Base-by-base conservation (phyloP, 2,888 invertebrate species). In the Fragum fragum region DNA sequence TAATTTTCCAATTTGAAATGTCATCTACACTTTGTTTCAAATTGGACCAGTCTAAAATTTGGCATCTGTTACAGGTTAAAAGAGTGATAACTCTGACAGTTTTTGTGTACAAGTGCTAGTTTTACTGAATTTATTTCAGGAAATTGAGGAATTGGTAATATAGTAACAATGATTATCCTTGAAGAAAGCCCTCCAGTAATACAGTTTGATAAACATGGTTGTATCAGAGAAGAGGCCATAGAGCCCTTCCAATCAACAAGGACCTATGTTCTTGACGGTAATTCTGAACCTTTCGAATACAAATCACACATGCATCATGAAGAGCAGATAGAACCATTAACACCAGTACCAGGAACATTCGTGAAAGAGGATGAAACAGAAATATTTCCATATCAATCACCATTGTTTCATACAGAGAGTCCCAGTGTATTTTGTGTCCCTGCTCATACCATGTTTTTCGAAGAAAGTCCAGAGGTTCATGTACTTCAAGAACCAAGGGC, bases 221-320 rank as follows among this genome's bases (percentile, higher is more conserved):
- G 66, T 66, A 66, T 66, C 0, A n/a, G n/a, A 29, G 42, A 66
- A 9, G 66, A 66, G 18, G 36, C 6, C 32, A 28, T 36, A 1
- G 42, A 16, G 18, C 32, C n/a, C 32, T 66, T 66, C 42, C 66
- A 42, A 23, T 66, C 66, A 0, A 23, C 66, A 9, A 66, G 23
- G 23, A 66, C 66, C 1, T 66, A 32, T 18, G 7, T 39, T 9
- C 6, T 23, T 1, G 42, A 66, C 7, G 66, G 42, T 42, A 23
- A 66, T 21, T 66, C 66, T 6, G 66, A 66, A 66, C 66, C 66
- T 2, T 66, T 39, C n/a, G 42, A 66, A 42, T 66, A 66, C 21
- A 66, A 66, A 26, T 9, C 39, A 21, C 66, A 66, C 26, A 66
- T 66, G 66, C n/a, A 9, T 26, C 66, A 66, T 32, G 66, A 42